Conservation (phyloP, 1,140 invertebrate species). For the Drosophila saltans region DNA sequence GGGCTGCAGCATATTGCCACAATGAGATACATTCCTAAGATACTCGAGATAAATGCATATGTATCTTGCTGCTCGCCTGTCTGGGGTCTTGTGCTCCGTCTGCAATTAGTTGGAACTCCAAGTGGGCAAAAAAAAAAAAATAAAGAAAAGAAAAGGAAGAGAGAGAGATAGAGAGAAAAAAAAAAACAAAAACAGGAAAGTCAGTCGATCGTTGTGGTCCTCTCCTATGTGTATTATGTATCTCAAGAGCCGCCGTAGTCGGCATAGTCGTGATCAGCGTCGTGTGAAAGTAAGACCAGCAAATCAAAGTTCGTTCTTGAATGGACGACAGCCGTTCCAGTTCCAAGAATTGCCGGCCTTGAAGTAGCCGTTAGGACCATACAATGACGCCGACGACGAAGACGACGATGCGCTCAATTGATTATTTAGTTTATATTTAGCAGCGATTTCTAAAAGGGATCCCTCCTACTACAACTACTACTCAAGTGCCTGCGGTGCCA, state of each 20-base stretch:
- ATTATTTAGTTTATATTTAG: slow-evolving; percentile 80
- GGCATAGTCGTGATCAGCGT: slow-evolving; percentile 28
- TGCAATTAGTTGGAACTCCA: slow-evolving; percentile 70
- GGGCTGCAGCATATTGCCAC: slow-evolving; percentile 56
- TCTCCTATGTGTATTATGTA: slow-evolving; percentile 1
- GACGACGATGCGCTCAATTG: slow-evolving; percentile 70
- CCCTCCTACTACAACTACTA: slow-evolving; percentile 1
- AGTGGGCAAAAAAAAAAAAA: slow-evolving; percentile 32
- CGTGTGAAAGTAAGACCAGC: slow-evolving; percentile 67
- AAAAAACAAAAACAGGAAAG: slow-evolving; percentile 54
- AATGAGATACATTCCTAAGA: slow-evolving; percentile 70
- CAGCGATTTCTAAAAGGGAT: slow-evolving; percentile 68
- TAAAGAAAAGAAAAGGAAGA: slow-evolving; percentile 47
- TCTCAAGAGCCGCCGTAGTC: not conserved
- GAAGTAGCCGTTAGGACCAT: slow-evolving; percentile 72
- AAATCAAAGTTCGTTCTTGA: slow-evolving; percentile 71
- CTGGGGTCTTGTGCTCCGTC: slow-evolving; percentile 35
- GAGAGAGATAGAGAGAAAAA: not conserved
- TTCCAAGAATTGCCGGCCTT: slow-evolving; percentile 72
- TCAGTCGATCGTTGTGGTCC: slow-evolving; percentile 25
- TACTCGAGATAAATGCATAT: slow-evolving; percentile 68
- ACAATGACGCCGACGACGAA: not conserved
- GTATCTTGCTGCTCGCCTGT: slow-evolving; percentile 32
- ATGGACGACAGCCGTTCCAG: slow-evolving; percentile 57
- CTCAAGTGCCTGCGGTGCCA: slow-evolving; percentile 61